Percentiles rank a stretch among this genome's conserved stretches.
phyloP scores from a whole-genome alignment of 2,113 vertebrate species.

The Sprattus sprattus region DNA sequence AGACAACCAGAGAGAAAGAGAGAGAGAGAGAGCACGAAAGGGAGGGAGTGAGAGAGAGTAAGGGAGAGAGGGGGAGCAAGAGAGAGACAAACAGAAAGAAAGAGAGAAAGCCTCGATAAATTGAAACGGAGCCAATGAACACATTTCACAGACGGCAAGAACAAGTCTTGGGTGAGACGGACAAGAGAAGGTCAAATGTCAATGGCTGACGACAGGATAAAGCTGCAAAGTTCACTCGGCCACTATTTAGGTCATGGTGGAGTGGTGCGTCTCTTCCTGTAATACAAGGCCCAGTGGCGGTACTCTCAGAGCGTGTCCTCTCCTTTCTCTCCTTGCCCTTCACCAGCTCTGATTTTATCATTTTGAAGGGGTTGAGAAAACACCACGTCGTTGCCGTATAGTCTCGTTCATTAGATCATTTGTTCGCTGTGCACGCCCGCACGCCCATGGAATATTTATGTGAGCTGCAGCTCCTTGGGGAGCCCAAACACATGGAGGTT shows the following conservation, averaged over 20 bases:
- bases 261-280: not conserved
- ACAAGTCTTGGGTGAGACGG: constrained; percentile 1
- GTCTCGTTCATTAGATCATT: not conserved
- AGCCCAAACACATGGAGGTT: too few species aligned
- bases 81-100: not conserved
- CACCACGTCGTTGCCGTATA: not conserved
- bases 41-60: not conserved
- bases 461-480: too few species aligned
- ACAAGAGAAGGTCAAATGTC: constrained; percentile 10
- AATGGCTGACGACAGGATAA: constrained; percentile 13
- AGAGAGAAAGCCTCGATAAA: not conserved
- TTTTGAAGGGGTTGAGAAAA: constrained; percentile 45
- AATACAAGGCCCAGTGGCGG: not conserved
- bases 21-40: not conserved
- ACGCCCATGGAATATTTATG: not conserved
- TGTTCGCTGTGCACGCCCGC: not conserved
- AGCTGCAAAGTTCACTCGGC: not conserved
- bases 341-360: constrained; percentile 43
- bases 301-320: constrained; percentile 30
- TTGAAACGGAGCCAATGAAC: not conserved
- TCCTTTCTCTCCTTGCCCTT: constrained; percentile 63
- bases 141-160: not conserved
- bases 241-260: not conserved
- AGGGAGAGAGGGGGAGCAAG: not conserved
- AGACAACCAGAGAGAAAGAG: not conserved